phyloP scores from a whole-genome alignment of 2,888 invertebrate genomes.

The Tenthredo amoena region DNA sequence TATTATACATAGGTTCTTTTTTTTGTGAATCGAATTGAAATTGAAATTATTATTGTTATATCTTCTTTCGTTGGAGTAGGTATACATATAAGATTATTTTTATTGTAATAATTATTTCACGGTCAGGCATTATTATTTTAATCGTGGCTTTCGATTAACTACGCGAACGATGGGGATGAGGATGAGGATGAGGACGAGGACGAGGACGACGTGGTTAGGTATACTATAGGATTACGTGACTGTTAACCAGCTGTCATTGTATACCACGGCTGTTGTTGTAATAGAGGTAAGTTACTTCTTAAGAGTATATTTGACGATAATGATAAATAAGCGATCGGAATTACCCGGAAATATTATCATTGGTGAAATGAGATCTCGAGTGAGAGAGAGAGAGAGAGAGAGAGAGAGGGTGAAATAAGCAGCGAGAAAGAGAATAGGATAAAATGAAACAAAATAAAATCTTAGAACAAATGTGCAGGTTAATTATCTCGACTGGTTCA shows the following conservation, averaged over 20 bases:
- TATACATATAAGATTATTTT: not conserved
- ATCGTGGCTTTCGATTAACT: not conserved
- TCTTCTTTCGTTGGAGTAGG: not conserved
- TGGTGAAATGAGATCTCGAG: not conserved
- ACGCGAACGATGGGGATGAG: not conserved
- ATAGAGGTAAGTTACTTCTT: not conserved
- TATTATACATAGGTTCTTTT: too few relatives aligned
- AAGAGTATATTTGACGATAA: not conserved
- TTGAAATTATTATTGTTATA: not conserved
- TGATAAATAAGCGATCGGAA: not conserved
- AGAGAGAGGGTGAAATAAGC: not conserved
- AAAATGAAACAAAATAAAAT: not conserved
- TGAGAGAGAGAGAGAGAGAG: too few relatives aligned
- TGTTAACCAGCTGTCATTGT: not conserved
- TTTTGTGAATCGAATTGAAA: not conserved
- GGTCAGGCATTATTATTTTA: not conserved
- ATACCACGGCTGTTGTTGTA: not conserved
- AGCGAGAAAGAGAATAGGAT: not conserved
- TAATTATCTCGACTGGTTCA: not conserved
- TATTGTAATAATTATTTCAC: not conserved
- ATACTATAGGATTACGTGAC: constrained; percentile 11
- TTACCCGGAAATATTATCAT: too few relatives aligned
- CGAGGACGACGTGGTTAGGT: not conserved
- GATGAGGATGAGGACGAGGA: not conserved
- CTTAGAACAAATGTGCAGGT: not conserved